Evolutionary conservation across 2,888 invertebrate genomes (phyloP).

Genomic region (Drosophila prostipennis): DNA sequence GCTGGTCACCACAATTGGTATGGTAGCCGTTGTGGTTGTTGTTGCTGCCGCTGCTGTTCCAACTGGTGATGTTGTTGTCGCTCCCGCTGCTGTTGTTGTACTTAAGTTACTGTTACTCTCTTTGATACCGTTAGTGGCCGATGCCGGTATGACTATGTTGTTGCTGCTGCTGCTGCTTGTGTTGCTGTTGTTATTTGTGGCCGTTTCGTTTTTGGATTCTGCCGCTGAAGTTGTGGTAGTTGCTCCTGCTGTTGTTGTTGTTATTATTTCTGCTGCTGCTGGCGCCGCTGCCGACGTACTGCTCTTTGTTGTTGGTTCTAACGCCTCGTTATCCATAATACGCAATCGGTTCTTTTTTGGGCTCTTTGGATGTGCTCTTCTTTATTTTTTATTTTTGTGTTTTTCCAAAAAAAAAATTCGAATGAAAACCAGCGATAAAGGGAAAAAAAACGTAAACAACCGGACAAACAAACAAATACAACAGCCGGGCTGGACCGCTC

Average conservation of each 20-base stretch:
- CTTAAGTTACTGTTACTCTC: constrained; percentile 83
- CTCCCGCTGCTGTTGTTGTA: constrained; percentile 67
- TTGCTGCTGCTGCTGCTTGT: constrained; percentile 55
- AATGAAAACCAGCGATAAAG: constrained; percentile 8
- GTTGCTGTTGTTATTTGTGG: constrained; percentile 68
- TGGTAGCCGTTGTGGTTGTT: constrained; percentile 64
- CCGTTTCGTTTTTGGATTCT: constrained; percentile 65
- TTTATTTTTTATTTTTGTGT: constrained; percentile 1
- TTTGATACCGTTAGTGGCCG: constrained; percentile 83
- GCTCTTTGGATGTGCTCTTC: constrained; percentile 45
- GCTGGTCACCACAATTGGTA: constrained; percentile 78
- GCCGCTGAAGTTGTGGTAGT: constrained; percentile 47
- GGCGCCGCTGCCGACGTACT: constrained; percentile 50
- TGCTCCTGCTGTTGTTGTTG: constrained; percentile 43
- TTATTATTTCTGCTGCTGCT: constrained; percentile 60
- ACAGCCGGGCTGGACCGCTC: constrained; percentile 35
- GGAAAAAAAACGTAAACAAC: constrained; percentile 24
- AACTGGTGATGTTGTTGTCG: constrained; percentile 56
- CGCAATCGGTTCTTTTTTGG: constrained; percentile 56
- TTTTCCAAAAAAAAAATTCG: constrained; percentile 33
- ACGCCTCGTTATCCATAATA: constrained; percentile 82
- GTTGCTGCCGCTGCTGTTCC: constrained; percentile 46
- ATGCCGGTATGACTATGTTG: constrained; percentile 66
- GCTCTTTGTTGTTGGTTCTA: constrained; percentile 67
- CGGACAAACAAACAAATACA: constrained; percentile 44